Evolutionary conservation across 2,888 invertebrate genomes (phyloP), one percentile per base, ranked within the genome.

Genomic region (Myopa tessellatipennis): DNA sequence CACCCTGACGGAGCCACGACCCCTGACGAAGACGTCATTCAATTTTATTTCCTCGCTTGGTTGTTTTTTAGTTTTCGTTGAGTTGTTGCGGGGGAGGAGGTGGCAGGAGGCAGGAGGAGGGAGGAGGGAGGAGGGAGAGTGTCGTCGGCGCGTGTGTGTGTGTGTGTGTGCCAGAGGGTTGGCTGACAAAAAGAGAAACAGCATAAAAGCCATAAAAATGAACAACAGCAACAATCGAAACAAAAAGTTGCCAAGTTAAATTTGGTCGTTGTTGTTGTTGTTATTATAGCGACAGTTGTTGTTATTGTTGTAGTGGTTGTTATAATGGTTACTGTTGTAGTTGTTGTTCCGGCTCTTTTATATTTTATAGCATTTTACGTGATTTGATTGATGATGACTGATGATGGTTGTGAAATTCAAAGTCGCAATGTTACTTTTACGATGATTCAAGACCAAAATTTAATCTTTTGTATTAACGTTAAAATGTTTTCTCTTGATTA

Each of bases 311-410:
- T 45, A 3, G 45, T 10, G 0, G 45, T 10, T 8, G 26, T 34
- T 26, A 36, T 45, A 6, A 45, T 45, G 45, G 45, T 45, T 1
- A 8, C 10, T 45, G 45, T 10, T 45, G 45, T 45, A 0, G 45
- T 3, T 45, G 45, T 10, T 10, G 45, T 10, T 8, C 10, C 45
- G 10, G 16, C 38, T 38, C 52, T 14, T 38, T n/a, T 60, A 36
- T 60, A 69, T 75, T 75, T 68, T 68, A 68, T 75, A 68, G 12
- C 40, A 36, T 68, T 75, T 75, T 69, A 75, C 68, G 67, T 75
- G 75, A 75, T 75, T 69, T 68, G 69, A n/a, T n/a, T n/a, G n/a
- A n/a, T n/a, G 26, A 26, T 1, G 26, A 2, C 26, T 1, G 26
- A 2, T 26, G 26, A 26, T 26, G 26, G 26, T 26, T 26, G 26